These are phyloP conservation scores for Apeltes quadracus DNA, from an alignment of 2,113 vertebrate species.

Conservation along the genomic window DNA sequence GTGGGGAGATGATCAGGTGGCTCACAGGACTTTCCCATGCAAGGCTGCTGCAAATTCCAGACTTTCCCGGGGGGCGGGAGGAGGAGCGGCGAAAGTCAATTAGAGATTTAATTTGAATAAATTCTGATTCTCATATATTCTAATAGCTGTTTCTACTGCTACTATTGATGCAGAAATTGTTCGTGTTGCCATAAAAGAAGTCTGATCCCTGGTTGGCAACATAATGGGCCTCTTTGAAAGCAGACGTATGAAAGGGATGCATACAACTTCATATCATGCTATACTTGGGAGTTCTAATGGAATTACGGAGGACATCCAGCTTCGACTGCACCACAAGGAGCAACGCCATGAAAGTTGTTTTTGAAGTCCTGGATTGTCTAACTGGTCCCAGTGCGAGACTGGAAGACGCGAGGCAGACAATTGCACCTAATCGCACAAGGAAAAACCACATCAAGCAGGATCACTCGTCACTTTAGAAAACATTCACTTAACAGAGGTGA, in stretches of 20 bases:
- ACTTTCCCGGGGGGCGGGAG: too few relatives aligned
- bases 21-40: background rate
- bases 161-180: background rate
- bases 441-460: background rate
- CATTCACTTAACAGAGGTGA: background rate
- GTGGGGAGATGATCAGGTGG: background rate
- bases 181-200: background rate
- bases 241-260: background rate
- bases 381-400: background rate
- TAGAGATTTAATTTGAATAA: too few relatives aligned
- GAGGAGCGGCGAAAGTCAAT: too few relatives aligned
- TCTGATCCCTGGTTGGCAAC: background rate
- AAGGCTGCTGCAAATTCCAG: background rate
- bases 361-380: background rate
- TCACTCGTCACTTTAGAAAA: slow-evolving; percentile 14
- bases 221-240: background rate
- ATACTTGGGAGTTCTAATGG: background rate
- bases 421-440: background rate
- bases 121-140: too few relatives aligned
- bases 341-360: background rate
- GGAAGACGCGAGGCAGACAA: background rate
- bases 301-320: background rate
- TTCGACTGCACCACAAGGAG: background rate
- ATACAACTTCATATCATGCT: background rate
- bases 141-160: too few relatives aligned